These are phyloP conservation scores for Dolichallabes microphthalmus DNA, from an alignment of 2,113 vertebrate species.

Conservation along the genomic window DNA sequence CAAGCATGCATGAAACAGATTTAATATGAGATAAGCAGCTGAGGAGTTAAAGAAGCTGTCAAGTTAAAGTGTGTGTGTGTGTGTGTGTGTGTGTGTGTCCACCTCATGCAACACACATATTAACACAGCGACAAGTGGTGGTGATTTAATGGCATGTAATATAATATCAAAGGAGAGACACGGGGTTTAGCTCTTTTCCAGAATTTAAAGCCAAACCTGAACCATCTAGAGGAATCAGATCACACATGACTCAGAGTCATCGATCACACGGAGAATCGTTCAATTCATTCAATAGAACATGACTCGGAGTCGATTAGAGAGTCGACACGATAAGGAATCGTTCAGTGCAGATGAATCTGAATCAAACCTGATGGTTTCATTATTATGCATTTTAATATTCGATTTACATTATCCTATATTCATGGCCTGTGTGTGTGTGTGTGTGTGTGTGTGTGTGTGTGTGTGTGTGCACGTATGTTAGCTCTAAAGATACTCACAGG, in stretches of 20 bases:
- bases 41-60: constrained; percentile 21
- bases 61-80: constrained; percentile 9
- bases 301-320: too few relatives aligned
- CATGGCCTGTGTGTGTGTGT: not conserved
- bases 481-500: constrained; percentile 17
- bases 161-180: not conserved
- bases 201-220: not conserved
- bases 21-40: constrained; percentile 22
- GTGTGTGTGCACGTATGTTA: constrained; percentile 3
- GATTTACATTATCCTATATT: not conserved
- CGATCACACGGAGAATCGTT: too few relatives aligned
- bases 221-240: not conserved
- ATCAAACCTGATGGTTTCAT: not conserved
- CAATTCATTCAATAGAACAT: too few relatives aligned
- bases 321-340: not conserved
- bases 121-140: not conserved
- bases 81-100: not conserved
- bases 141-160: not conserved
- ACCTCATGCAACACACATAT: not conserved
- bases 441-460: not conserved
- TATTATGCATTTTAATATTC: not conserved
- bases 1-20: constrained; percentile 6
- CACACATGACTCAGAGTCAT: not conserved
- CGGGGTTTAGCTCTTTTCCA: not conserved
- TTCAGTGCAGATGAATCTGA: not conserved